Evolutionary conservation across 2,113 vertebrate species (phyloP), one percentile per base, ranked within the genome.

Genomic region (Dasypus novemcinctus): DNA sequence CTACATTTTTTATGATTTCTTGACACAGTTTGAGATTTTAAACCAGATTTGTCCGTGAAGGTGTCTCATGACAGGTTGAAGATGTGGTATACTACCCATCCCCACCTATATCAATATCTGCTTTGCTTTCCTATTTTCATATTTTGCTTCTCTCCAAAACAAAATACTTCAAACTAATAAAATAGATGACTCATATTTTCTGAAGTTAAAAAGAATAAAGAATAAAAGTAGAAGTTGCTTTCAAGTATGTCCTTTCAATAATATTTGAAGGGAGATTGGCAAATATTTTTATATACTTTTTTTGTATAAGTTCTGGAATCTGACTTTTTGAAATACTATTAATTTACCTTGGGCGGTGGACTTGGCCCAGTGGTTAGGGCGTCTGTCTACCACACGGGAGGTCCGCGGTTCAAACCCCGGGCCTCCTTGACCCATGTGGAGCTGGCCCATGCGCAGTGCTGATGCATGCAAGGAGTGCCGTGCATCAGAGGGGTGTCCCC

Each of bases 111-210:
- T 49, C 25, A 80, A 1, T 0, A 29, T 33, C 54, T 87, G 49
- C 17, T n/a, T 20, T 46, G 4, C 4, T 87, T 21, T 74, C 15
- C 4, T 31, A 27, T 7, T 81, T 87, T 97, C 63, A 20, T 5
- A 61, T 38, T 52, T 9, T 17, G 1, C 0, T 86, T 92, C 38
- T 72, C 25, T 69, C 36, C 14, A 0, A 95, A 92, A 49, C 0
- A 91, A 57, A 94, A 91, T 11, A 5, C 21, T 87, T 54, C 31
- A 57, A 75, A 46, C 21, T 49, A 10, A 90, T 66, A 1, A 17
- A 93, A 74, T 61, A 9, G 49, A 93, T 66, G 18, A 66, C 46
- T 93, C 25, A n/a, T 2, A 82, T 87, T 92, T 89, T 74, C 23
- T 9, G 29, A 79, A 72, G 1, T 83, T 96, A 71, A 21, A 71